Conservation (phyloP, 2,888 invertebrate species). For the Ophion ventricosus region DNA sequence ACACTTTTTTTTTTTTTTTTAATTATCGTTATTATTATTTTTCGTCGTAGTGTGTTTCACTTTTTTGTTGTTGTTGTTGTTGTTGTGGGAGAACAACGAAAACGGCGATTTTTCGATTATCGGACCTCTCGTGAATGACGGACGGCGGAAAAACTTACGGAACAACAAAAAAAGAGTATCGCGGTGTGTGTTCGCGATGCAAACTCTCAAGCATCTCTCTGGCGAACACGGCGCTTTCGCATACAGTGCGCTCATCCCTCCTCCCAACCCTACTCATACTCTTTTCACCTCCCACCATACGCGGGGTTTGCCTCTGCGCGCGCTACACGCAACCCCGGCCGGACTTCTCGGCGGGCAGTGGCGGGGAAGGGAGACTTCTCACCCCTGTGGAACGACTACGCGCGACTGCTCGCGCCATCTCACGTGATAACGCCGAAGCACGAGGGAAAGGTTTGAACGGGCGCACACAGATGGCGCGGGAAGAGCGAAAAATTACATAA, state of each 20-base stretch:
- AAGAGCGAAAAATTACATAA: background rate
- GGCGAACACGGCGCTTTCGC: slow-evolving; percentile 32
- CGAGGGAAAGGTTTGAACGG: background rate
- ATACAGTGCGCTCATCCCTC: slow-evolving; percentile 43
- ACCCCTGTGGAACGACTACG: background rate
- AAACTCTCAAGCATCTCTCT: slow-evolving; percentile 13
- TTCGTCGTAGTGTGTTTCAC: slow-evolving; percentile 14
- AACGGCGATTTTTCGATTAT: slow-evolving; percentile 9
- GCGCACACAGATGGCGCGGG: background rate
- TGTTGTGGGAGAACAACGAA: background rate
- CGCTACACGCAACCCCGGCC: slow-evolving; percentile 19
- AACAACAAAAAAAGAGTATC: slow-evolving; percentile 23
- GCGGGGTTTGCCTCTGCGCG: slow-evolving; percentile 34
- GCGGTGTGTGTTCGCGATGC: background rate
- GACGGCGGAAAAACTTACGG: background rate
- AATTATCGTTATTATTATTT: slow-evolving; percentile 6
- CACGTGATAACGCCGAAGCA: background rate
- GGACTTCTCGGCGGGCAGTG: slow-evolving; percentile 19
- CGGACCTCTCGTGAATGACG: slow-evolving; percentile 33
- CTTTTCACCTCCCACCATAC: slow-evolving; percentile 41
- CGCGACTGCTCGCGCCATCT: background rate
- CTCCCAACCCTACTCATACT: slow-evolving; percentile 38
- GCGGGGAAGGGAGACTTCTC: background rate
- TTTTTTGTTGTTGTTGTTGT: too few relatives aligned
- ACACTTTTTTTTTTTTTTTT: background rate